Evolutionary conservation across 2,797 vertebrate species (phyloP).

Genomic region (Tamandua tetradactyla): DNA sequence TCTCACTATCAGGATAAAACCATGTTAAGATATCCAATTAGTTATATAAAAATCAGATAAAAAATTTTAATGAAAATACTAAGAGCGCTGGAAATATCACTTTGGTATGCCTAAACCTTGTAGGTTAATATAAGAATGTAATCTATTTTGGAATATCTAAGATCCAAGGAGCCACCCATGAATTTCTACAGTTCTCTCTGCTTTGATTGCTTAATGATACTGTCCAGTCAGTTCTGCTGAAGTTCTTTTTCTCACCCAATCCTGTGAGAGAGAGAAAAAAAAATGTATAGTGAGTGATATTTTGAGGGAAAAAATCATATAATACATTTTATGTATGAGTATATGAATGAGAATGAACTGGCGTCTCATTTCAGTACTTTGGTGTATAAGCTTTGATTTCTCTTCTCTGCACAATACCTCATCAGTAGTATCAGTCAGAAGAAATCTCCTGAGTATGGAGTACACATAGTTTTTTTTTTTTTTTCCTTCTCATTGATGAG

Average conservation of each 20-base stretch:
- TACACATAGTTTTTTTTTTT: not conserved
- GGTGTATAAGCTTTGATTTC: not conserved
- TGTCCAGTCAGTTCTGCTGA: not conserved
- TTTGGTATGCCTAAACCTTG: not conserved
- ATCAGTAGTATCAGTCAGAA: not conserved
- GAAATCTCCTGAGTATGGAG: not conserved
- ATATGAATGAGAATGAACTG: not conserved
- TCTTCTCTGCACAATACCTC: not conserved
- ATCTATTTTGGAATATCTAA: not conserved
- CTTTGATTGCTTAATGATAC: not conserved
- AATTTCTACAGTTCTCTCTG: not conserved
- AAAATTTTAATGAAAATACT: not conserved
- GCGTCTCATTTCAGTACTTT: not conserved
- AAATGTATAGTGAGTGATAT: not conserved
- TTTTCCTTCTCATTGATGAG: not conserved
- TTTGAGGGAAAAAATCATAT: slow-evolving; percentile 25
- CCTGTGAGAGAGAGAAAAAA: not conserved
- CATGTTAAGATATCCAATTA: not conserved
- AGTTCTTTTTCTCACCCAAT: not conserved
- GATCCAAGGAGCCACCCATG: not conserved
- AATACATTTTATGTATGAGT: not conserved
- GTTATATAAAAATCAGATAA: not conserved
- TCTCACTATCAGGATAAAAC: not conserved
- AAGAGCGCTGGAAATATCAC: not conserved
- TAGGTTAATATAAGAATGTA: not conserved